These are phyloP conservation scores for Andrena flavipes DNA, from an alignment of 2,888 invertebrate genomes.

Conservation along the genomic window DNA sequence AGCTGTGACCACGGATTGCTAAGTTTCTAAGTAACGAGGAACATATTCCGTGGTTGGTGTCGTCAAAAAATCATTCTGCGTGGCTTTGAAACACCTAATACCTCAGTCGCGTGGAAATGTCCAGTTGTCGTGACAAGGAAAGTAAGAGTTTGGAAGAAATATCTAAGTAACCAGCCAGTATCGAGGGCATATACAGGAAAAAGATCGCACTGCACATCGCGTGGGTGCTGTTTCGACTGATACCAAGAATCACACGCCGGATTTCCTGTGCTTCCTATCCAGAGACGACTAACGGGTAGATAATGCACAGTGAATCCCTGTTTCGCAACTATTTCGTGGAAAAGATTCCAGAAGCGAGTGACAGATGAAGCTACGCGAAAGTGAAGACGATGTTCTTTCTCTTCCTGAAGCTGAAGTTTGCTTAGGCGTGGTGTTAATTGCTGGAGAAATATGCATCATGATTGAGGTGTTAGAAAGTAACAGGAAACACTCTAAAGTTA, in stretches of 20 bases:
- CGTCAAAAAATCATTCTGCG: too few species aligned
- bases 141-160: not conserved
- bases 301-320: conserved; percentile 39
- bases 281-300: conserved; percentile 57
- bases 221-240: conserved; percentile 63
- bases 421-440: too few species aligned
- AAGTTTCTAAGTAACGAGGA: too few species aligned
- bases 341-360: not conserved
- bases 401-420: too few species aligned
- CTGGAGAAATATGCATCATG: too few species aligned
- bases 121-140: too few species aligned
- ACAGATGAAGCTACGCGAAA: not conserved
- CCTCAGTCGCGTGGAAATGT: not conserved
- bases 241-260: conserved; percentile 71
- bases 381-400: too few species aligned
- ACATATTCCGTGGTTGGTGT: too few species aligned
- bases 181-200: conserved; percentile 6
- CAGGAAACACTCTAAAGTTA: too few species aligned
- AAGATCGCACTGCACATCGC: conserved; percentile 38
- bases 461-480: too few species aligned
- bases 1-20: too few species aligned
- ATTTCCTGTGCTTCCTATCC: conserved; percentile 73
- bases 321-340: conserved; percentile 29
- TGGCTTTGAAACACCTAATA: too few species aligned
- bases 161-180: not conserved